Evolutionary conservation across 2,797 vertebrate species (phyloP).

Genomic region (Chelon labrosus): DNA sequence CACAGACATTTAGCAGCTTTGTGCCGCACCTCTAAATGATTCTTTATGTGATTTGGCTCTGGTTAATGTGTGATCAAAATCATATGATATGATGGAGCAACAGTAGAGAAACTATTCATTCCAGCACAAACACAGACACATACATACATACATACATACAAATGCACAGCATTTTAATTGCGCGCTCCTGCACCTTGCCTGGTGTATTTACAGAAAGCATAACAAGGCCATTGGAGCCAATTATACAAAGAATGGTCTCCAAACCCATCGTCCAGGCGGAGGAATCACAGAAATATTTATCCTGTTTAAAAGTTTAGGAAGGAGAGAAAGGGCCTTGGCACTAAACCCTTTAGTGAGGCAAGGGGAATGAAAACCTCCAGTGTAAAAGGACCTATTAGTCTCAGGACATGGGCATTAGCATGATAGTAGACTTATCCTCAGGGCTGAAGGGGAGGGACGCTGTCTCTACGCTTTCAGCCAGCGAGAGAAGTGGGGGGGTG

Average conservation of each 20-base stretch:
- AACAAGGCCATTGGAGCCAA: slow-evolving; percentile 75
- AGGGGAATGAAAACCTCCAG: slow-evolving; percentile 87
- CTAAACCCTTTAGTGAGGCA: slow-evolving; percentile 86
- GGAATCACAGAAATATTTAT: slow-evolving; percentile 88
- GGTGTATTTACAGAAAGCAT: slow-evolving; percentile 76
- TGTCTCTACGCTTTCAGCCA: slow-evolving; percentile 81
- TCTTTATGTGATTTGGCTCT: neutral
- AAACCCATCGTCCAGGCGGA: slow-evolving; percentile 71
- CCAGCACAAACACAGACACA: slow-evolving; percentile 32
- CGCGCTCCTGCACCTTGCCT: slow-evolving; percentile 50
- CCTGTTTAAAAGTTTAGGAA: slow-evolving; percentile 85
- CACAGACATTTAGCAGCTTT: neutral
- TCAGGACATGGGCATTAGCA: slow-evolving; percentile 87
- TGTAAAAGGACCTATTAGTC: slow-evolving; percentile 89
- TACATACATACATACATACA: slow-evolving; percentile 14
- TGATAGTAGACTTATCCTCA: slow-evolving; percentile 88
- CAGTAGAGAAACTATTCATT: slow-evolving; percentile 27
- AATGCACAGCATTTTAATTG: slow-evolving; percentile 60
- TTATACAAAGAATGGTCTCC: slow-evolving; percentile 74
- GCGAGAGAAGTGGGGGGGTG: slow-evolving; percentile 65
- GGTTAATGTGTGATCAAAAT: neutral
- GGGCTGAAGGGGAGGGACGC: slow-evolving; percentile 85
- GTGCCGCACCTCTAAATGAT: neutral
- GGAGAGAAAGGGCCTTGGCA: slow-evolving; percentile 83
- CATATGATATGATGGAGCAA: slow-evolving; percentile 1